Evolutionary conservation across 2,113 vertebrate genomes (phyloP).

Genomic region (Elachura formosa): DNA sequence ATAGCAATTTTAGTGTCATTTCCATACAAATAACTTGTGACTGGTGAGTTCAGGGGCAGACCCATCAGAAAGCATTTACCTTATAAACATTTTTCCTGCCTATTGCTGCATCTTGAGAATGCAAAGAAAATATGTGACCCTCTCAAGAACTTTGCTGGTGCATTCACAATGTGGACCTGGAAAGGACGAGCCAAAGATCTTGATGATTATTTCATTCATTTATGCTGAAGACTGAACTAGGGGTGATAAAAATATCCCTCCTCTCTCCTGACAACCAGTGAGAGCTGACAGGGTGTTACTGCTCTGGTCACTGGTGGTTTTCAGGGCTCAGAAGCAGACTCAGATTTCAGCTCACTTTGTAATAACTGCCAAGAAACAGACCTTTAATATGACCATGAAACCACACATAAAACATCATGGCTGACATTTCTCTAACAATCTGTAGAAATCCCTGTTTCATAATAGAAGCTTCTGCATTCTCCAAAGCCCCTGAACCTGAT

Average conservation of each 20-base stretch:
- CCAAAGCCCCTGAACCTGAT: not conserved
- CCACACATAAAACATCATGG: not conserved
- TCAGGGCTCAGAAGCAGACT: not conserved
- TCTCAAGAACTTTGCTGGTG: not conserved
- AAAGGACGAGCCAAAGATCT: not conserved
- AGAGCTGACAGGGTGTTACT: not conserved
- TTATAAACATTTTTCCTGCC: not conserved
- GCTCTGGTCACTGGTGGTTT: not conserved
- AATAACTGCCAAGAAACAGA: not conserved
- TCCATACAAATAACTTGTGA: slow-evolving; percentile 25
- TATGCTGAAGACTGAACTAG: not conserved
- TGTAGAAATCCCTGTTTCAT: not conserved
- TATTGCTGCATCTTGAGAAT: not conserved
- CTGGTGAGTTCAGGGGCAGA: not conserved
- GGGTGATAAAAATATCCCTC: not conserved
- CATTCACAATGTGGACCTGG: not conserved
- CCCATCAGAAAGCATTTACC: not conserved
- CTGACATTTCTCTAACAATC: not conserved
- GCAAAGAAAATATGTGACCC: not conserved
- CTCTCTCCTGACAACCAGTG: not conserved
- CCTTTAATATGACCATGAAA: not conserved
- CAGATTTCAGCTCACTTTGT: not conserved
- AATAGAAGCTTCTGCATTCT: not conserved
- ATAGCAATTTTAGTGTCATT: not conserved
- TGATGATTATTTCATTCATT: not conserved